phyloP scores from a whole-genome alignment of 1,140 invertebrate genomes.

The Lordiphosa mommai region DNA sequence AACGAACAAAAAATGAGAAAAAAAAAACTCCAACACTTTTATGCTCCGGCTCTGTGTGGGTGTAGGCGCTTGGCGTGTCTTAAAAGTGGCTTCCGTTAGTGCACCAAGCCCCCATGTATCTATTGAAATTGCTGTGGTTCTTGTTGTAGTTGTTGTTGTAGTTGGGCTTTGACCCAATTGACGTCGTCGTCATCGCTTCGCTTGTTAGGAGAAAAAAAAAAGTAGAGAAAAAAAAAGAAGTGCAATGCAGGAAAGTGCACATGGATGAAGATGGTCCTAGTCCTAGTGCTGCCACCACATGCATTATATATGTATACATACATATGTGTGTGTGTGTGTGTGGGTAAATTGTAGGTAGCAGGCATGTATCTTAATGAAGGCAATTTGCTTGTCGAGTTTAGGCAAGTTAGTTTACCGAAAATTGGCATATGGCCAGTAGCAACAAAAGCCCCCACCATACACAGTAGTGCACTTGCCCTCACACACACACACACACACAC shows the following conservation, averaged over 20 bases:
- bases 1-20: conserved; percentile 8
- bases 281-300: conserved; percentile 6
- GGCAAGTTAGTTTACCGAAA: conserved; percentile 78
- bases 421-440: conserved; percentile 78
- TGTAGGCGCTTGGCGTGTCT: conserved; percentile 57
- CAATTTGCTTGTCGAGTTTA: conserved; percentile 78
- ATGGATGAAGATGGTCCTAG: conserved; percentile 38
- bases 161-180: conserved; percentile 66
- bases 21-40: conserved; percentile 40
- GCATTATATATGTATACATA: conserved; percentile 13
- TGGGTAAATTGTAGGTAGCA: conserved; percentile 72
- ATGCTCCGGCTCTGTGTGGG: conserved; percentile 9
- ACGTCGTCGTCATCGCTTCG: conserved; percentile 54
- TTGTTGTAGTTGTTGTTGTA: conserved; percentile 28
- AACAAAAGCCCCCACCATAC: conserved; percentile 51
- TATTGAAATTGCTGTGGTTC: conserved; percentile 68
- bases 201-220: conserved; percentile 44
- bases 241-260: conserved; percentile 48
- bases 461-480: conserved; percentile 27
- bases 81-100: conserved; percentile 66
- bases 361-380: conserved; percentile 77
- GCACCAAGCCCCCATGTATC: conserved; percentile 41
- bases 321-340: conserved; percentile 32
- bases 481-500: conserved; percentile 1
- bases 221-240: conserved; percentile 24